Evolutionary conservation across 2,113 vertebrate species (phyloP).

Genomic region (Cyphomyrus discorhynchus): DNA sequence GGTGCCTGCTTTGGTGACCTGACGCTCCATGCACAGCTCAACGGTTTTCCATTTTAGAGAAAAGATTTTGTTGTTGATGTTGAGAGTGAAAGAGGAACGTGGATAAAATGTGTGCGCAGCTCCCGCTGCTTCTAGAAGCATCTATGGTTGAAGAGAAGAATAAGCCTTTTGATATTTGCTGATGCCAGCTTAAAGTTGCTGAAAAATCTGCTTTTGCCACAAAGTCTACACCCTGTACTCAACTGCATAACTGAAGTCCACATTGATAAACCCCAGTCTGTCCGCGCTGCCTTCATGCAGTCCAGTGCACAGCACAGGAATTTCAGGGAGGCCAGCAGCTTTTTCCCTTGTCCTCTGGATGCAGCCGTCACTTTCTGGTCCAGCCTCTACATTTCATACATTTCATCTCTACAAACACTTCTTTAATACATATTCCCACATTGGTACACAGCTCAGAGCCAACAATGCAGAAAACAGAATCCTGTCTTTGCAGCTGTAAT

Average conservation of each 20-base stretch:
- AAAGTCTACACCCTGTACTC: not conserved
- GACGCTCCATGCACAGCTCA: slow-evolving; percentile 28
- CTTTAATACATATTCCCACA: not conserved
- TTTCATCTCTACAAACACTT: not conserved
- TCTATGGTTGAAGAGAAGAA: too few species aligned
- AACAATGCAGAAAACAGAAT: not conserved
- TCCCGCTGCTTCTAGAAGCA: not conserved
- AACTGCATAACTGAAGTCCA: not conserved
- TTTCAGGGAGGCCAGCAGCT: not conserved
- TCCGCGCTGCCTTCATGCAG: not conserved
- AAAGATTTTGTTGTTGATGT: not conserved
- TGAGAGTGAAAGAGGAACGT: not conserved
- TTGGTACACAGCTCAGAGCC: not conserved
- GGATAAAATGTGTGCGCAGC: too few species aligned
- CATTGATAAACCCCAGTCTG: not conserved
- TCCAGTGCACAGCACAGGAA: not conserved
- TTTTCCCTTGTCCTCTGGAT: not conserved
- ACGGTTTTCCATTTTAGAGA: not conserved
- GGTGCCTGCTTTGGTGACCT: not conserved
- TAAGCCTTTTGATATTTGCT: not conserved
- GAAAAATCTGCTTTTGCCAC: not conserved
- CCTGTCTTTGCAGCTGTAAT: not conserved
- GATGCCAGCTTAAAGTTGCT: not conserved
- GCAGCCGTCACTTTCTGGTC: not conserved
- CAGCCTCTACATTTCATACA: not conserved